Percentiles rank a stretch among this genome's conserved stretches.
Conservation (phyloP, 1,140 invertebrate species). For the Drosophila ficusphila region DNA sequence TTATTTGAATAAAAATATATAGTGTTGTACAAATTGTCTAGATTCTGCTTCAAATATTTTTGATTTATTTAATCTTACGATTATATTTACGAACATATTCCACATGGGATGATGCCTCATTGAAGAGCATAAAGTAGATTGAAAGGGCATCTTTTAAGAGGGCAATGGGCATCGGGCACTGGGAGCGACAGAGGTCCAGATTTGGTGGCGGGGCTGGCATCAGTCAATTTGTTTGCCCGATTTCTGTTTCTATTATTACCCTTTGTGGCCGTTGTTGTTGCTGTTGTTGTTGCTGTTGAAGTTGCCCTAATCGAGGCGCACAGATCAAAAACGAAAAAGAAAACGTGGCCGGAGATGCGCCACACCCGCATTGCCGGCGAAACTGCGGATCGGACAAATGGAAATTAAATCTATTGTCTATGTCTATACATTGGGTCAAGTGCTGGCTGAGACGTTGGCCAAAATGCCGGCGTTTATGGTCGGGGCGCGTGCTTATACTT, state of each 20-base stretch:
- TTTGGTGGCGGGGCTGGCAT: conserved; percentile 56
- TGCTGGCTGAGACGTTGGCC: conserved; percentile 59
- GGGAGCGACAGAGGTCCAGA: conserved; percentile 38
- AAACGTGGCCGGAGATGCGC: conserved; percentile 69
- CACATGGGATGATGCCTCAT: neutral
- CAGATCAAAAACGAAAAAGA: conserved; percentile 72
- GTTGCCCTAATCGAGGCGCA: conserved; percentile 65
- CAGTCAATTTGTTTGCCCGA: conserved; percentile 73
- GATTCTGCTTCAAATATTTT: too few relatives aligned
- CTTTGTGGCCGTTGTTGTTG: conserved; percentile 26
- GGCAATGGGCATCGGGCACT: conserved; percentile 64
- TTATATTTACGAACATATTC: too few relatives aligned
- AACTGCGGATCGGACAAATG: conserved; percentile 59
- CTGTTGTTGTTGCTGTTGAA: conserved; percentile 13
- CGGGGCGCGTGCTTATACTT: conserved; percentile 60
- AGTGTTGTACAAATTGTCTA: too few relatives aligned
- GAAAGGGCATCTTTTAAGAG: conserved; percentile 35
- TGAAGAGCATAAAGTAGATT: conserved; percentile 10
- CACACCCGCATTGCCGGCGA: conserved; percentile 65
- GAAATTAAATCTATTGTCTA: conserved; percentile 77
- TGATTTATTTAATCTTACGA: too few relatives aligned
- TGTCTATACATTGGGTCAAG: conserved; percentile 74
- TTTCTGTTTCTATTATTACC: conserved; percentile 61
- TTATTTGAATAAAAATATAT: too few relatives aligned
- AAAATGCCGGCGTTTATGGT: conserved; percentile 7